These are phyloP conservation scores for Pogonocichla stellata DNA, from an alignment of 2,113 vertebrate species.

Conservation along the genomic window DNA sequence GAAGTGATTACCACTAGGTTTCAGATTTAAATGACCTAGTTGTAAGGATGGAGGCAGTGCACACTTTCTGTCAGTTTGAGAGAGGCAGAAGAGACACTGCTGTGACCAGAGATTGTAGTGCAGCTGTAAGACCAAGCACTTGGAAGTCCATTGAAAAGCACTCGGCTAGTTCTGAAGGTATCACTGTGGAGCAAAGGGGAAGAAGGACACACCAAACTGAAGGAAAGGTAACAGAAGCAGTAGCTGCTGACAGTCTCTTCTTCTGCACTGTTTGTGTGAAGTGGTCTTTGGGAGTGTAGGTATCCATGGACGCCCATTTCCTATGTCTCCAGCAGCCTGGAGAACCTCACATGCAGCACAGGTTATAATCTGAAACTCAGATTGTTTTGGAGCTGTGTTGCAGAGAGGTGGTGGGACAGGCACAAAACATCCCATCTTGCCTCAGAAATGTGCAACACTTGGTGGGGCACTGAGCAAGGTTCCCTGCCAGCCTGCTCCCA, in stretches of 20 bases:
- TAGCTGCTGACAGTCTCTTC: not conserved
- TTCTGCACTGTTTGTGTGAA: not conserved
- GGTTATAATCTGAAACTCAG: not conserved
- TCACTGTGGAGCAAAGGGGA: not conserved
- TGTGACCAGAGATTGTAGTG: not conserved
- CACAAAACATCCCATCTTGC: not conserved
- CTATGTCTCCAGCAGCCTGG: not conserved
- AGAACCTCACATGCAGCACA: not conserved
- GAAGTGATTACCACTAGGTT: not conserved
- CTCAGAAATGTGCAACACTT: not conserved
- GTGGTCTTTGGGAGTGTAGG: not conserved
- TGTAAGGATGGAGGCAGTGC: not conserved
- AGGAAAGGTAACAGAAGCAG: not conserved
- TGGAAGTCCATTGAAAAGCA: not conserved
- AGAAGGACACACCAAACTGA: not conserved
- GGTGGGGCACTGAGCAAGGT: not conserved
- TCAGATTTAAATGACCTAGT: not conserved
- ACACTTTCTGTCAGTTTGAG: not conserved
- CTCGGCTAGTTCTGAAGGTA: not conserved
- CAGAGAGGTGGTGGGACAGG: accelerated
- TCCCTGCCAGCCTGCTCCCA: not conserved
- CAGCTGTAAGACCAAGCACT: not conserved
- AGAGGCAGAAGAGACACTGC: not conserved
- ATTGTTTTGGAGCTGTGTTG: accelerated
- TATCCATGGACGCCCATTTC: not conserved